phyloP scores from a whole-genome alignment of 2,888 invertebrate species.

The Willowsia nigromaculata region DNA sequence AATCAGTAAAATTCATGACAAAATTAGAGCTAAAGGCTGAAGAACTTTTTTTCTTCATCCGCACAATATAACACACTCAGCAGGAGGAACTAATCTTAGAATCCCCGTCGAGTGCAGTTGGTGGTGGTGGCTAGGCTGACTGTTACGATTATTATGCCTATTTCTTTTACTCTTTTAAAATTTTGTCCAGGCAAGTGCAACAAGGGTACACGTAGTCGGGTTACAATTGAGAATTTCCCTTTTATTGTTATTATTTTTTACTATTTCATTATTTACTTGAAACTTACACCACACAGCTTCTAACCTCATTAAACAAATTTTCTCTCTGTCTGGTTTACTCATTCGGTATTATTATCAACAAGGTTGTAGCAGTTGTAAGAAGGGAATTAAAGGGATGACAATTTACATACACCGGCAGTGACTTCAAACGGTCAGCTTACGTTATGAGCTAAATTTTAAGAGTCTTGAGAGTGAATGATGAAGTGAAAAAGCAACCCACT shows the following conservation, averaged over 20 bases:
- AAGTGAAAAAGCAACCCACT: slow-evolving; percentile 20
- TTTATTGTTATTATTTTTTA: background rate
- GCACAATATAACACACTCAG: slow-evolving; percentile 35
- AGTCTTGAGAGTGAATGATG: slow-evolving; percentile 1
- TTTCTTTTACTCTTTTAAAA: slow-evolving; percentile 22
- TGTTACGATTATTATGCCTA: slow-evolving; percentile 43
- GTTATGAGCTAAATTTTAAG: no score
- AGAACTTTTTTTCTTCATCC: background rate
- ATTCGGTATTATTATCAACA: background rate
- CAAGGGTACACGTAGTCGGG: background rate
- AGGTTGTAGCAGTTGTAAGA: background rate
- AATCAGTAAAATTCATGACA: background rate
- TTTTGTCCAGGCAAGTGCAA: background rate
- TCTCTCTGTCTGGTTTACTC: background rate
- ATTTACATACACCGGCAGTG: background rate
- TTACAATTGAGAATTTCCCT: background rate
- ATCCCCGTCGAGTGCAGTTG: slow-evolving; percentile 34
- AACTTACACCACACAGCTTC: slow-evolving; percentile 37
- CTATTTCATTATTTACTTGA: slow-evolving; percentile 18
- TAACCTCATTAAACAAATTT: slow-evolving; percentile 45
- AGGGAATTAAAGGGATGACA: slow-evolving; percentile 22
- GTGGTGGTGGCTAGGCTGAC: slow-evolving; percentile 36
- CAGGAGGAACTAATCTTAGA: slow-evolving; percentile 56
- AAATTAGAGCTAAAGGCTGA: background rate
- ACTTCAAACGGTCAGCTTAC: background rate